Base-by-base conservation (phyloP, 2,113 vertebrate genomes). In the Stigmatopora nigra region DNA sequence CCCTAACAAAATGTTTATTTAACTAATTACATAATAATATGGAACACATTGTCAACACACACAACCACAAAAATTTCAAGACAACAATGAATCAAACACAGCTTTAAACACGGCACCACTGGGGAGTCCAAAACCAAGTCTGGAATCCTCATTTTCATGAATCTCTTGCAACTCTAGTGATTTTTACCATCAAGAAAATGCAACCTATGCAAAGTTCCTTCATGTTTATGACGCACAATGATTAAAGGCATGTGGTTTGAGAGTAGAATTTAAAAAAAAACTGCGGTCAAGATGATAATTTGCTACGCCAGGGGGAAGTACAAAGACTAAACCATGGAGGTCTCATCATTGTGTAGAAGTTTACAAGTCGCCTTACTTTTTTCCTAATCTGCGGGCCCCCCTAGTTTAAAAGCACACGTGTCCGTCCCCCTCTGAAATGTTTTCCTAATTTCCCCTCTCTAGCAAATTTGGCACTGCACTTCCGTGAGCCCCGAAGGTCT, bases 221-320 rank as follows among this genome's bases (percentile, higher is more conserved):
- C 70, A 75, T 65, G 73, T 79, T 75, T 70, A 63, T 79, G 67
- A 65, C 65, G 35, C 9, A 64, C 69, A 11, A 19, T 75, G 79
- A 84, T 81, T 75, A 70, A 79, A 80, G 78, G 68, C 14, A 56
- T 69, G 63, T 76, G 78, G 73, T 83, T 82, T 22, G 76, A 80
- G 56, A 56, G 67, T 62, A 67, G 45, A 56, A 65, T 62, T 2
- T 0, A 14, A 20, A 58, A 11, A 76, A 74, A 73, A 63, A 22
- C 41, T 68, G 73, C 67, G 76, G 78, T 73, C 64, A 61, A 16
- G 65, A 72, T 74, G 61, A 68, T 76, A 75, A 78, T 76, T 76
- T 70, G 61, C 65, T 45, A n/a, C 51, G 57, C 31, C 48, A 41
- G 56, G 22, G 22, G 41, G 56, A 53, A 51, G 71, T 61, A 68